Evolutionary conservation across 1,140 invertebrate genomes (phyloP), one percentile per base, ranked within the genome.

Genomic region (Zelostemma sp.): DNA sequence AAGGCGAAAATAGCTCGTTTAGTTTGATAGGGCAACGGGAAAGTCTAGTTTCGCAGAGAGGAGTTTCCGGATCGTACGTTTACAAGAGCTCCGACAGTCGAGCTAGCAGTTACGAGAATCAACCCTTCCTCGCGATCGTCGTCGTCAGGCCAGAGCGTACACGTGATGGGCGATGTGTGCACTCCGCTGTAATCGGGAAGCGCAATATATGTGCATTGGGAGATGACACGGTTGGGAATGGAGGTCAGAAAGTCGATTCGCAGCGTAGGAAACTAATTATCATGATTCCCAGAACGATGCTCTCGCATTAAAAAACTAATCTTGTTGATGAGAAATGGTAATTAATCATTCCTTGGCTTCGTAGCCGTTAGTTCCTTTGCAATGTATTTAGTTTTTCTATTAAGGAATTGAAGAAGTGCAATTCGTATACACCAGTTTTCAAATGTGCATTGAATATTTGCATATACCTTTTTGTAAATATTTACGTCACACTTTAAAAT

Each of bases 261-360:
- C 16, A 18, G 18, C 25, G 16, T 71, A 18, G 60, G 4, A 48
- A 70, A 38, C 68, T 78, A 78, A 78, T 78, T 78, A 78, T 78
- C 68, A 67, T 72, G 66, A 65, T 69, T 74, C 73, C 68, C 76
- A 48, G 11, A 63, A 63, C 66, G 66, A 68, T 66, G 62, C 21
- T 66, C 31, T 25, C 58, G 28, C 56, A 68, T 78, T n/a, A 73
- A 73, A 76, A 76, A 78, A 76, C 55, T 75, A 71, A 76, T 77
- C 57, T 66, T 48, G 47, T 59, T 71, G 68, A 65, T 50, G 61
- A 59, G 47, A 74, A 18, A 17, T 58, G n/a, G n/a, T n/a, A n/a
- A n/a, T n/a, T n/a, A n/a, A n/a, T n/a, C n/a, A n/a, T n/a, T n/a
- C n/a, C n/a, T n/a, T n/a, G n/a, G n/a, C n/a, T n/a, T n/a, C n/a